Conservation (phyloP, 2,113 vertebrate species). For the Spheniscus mendiculus region DNA sequence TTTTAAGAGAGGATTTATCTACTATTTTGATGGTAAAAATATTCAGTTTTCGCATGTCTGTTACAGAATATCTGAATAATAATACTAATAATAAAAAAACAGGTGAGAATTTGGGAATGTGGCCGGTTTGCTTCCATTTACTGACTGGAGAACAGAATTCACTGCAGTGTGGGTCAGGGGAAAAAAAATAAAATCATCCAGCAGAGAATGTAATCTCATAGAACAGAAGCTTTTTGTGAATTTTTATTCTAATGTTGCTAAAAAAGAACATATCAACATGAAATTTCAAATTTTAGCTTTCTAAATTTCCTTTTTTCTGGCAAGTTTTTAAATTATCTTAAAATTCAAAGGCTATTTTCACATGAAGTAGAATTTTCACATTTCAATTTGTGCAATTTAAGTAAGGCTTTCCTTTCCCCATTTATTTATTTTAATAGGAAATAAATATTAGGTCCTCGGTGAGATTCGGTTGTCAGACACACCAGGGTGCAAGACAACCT, state of each 20-base stretch:
- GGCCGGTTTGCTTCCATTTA: background rate
- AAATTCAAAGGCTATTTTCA: background rate
- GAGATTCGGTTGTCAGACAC: background rate
- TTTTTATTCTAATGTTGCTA: background rate
- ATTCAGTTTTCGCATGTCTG: background rate
- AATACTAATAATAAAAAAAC: background rate
- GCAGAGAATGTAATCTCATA: background rate
- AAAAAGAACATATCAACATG: background rate
- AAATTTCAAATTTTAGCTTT: background rate
- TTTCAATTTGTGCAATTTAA: background rate
- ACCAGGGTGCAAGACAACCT: background rate
- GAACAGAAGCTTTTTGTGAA: background rate
- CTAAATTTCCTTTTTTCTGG: background rate
- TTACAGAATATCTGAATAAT: background rate
- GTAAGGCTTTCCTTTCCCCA: background rate
- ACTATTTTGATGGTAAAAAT: background rate
- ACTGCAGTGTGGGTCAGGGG: rapidly evolving
- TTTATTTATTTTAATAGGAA: background rate
- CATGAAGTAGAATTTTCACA: background rate
- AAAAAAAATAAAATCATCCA: background rate
- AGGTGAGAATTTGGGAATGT: background rate
- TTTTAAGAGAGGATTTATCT: background rate
- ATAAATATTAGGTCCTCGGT: background rate
- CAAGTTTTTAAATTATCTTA: background rate
- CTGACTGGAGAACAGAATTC: background rate